phyloP scores from a whole-genome alignment of 2,888 invertebrate genomes.

The Drosophila mimetica region DNA sequence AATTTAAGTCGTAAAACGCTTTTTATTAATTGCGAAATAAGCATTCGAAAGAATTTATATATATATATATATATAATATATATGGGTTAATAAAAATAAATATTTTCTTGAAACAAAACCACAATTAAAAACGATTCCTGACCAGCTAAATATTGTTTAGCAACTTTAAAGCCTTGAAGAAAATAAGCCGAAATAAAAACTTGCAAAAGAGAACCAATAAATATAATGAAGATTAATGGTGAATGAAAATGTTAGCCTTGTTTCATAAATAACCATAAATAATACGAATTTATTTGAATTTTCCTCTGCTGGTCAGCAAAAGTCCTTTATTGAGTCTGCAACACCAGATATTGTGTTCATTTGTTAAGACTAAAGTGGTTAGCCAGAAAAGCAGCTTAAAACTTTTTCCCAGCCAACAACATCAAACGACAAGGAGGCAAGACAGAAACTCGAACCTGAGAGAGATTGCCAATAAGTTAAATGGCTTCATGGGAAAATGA shows the following conservation, averaged over 20 bases:
- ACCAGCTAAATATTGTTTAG: neutral
- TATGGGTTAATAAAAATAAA: neutral
- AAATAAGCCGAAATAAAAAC: slow-evolving; percentile 11
- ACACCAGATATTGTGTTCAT: slow-evolving; percentile 40
- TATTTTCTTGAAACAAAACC: neutral
- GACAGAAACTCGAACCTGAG: neutral
- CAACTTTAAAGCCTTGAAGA: neutral
- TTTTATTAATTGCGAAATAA: too few species aligned
- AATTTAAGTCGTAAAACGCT: neutral
- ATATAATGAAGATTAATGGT: slow-evolving; percentile 73
- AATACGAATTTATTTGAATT: slow-evolving; percentile 41
- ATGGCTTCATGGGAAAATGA: slow-evolving; percentile 14
- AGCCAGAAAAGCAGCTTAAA: slow-evolving; percentile 40
- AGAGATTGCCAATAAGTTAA: slow-evolving; percentile 21
- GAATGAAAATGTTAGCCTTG: slow-evolving; percentile 35
- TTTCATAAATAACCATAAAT: slow-evolving; percentile 31
- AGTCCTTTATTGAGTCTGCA: slow-evolving; percentile 44
- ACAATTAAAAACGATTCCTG: too few species aligned
- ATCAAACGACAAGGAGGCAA: slow-evolving; percentile 34
- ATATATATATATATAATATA: too few species aligned
- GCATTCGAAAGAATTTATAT: neutral
- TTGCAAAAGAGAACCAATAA: slow-evolving; percentile 55
- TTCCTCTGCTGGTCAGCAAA: neutral
- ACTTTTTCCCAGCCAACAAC: slow-evolving; percentile 35
- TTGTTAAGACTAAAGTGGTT: slow-evolving; percentile 52